phyloP scores from a whole-genome alignment of 2,797 vertebrate species.

The Coregonus sp. region DNA sequence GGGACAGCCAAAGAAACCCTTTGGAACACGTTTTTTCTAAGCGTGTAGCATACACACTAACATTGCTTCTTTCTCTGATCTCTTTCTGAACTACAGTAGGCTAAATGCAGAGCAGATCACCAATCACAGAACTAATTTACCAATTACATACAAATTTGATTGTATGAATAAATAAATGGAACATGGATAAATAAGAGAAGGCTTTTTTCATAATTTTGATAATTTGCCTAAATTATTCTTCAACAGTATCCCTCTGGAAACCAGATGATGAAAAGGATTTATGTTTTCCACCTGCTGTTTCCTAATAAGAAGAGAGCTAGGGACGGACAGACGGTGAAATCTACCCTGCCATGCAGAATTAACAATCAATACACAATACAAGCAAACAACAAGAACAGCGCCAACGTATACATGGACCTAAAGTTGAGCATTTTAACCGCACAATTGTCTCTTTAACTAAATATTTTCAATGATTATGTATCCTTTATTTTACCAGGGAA shows the following conservation, averaged over 20 bases:
- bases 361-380: constrained; percentile 13
- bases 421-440: background rate
- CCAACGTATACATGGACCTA: constrained; percentile 5
- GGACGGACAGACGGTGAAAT: background rate
- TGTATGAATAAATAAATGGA: background rate
- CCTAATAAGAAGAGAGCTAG: background rate
- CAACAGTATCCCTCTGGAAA: background rate
- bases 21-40: too few species aligned
- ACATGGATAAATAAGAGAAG: background rate
- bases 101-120: background rate
- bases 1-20: too few species aligned
- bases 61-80: background rate
- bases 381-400: background rate
- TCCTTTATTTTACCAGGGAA: background rate
- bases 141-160: background rate
- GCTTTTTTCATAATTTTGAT: background rate
- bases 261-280: background rate
- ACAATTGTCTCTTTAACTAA: background rate
- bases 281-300: background rate
- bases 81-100: background rate
- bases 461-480: background rate
- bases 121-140: background rate
- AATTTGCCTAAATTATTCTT: background rate
- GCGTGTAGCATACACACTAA: background rate
- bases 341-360: constrained; percentile 3